Evolutionary conservation across 2,797 vertebrate species (phyloP).

Genomic region (Etheostoma perlongum): DNA sequence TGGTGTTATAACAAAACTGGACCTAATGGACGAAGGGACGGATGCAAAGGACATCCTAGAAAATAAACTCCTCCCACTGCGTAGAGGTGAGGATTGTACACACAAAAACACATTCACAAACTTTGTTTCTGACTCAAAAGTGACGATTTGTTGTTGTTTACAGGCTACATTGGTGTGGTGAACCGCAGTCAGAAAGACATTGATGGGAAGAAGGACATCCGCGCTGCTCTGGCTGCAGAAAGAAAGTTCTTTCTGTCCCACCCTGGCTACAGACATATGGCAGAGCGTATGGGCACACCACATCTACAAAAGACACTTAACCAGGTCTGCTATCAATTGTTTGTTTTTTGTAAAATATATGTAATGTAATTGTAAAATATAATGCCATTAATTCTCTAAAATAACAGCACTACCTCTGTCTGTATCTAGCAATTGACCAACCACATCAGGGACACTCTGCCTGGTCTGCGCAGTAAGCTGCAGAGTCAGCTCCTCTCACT

Average conservation of each 20-base stretch:
- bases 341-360: not conserved
- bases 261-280: slow-evolving; percentile 94
- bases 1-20: slow-evolving; percentile 97
- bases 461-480: slow-evolving; percentile 93
- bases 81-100: slow-evolving; percentile 86
- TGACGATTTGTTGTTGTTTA: not conserved
- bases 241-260: slow-evolving; percentile 98
- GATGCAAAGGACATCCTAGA: slow-evolving; percentile 95
- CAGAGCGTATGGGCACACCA: slow-evolving; percentile 96
- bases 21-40: slow-evolving; percentile 98
- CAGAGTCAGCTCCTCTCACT: slow-evolving; percentile 96
- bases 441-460: slow-evolving; percentile 96
- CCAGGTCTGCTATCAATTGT: slow-evolving; percentile 84
- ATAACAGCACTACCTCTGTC: not conserved
- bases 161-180: slow-evolving; percentile 97
- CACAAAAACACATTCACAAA: not conserved
- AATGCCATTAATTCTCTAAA: not conserved
- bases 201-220: slow-evolving; percentile 97
- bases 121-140: not conserved
- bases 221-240: slow-evolving; percentile 92
- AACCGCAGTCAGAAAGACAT: slow-evolving; percentile 99
- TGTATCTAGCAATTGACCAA: slow-evolving; percentile 94
- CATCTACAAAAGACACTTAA: slow-evolving; percentile 94
- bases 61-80: slow-evolving; percentile 94
- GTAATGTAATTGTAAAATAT: not conserved